phyloP scores from a whole-genome alignment of 2,113 vertebrate genomes.

The Eurypyga helias region DNA sequence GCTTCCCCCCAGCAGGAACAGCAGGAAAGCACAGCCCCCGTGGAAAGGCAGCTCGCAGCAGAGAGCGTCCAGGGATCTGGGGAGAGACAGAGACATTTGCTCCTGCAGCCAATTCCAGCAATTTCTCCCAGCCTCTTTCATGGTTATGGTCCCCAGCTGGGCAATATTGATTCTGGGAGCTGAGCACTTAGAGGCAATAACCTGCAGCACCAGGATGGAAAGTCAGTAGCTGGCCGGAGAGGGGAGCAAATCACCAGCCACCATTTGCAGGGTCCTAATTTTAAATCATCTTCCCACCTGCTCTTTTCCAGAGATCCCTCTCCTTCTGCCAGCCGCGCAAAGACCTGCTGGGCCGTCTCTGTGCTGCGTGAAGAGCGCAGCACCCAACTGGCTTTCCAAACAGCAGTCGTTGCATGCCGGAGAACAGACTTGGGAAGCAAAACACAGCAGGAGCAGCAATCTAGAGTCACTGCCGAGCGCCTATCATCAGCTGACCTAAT shows the following conservation, averaged over 20 bases:
- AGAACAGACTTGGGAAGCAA: background rate
- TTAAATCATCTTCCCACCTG: background rate
- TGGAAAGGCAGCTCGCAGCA: background rate
- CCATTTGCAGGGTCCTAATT: background rate
- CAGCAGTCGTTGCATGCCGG: background rate
- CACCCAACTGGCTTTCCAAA: background rate
- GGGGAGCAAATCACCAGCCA: background rate
- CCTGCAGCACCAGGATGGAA: background rate
- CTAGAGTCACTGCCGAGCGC: background rate
- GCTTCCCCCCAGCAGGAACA: background rate
- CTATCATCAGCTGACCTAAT: background rate
- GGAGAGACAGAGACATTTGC: background rate
- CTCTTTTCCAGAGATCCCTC: background rate
- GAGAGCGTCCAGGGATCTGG: background rate
- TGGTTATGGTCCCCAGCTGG: constrained; percentile 22
- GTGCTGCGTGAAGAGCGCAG: background rate
- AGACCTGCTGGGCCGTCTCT: background rate
- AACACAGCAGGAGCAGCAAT: background rate
- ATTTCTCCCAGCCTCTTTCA: background rate
- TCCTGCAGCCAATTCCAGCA: constrained; percentile 3
- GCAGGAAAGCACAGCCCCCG: background rate
- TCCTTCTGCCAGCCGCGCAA: background rate
- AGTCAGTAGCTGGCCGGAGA: background rate
- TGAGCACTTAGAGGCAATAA: background rate
- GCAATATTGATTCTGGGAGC: background rate